phyloP scores from a whole-genome alignment of 2,113 vertebrate species.

The Zosterops hypoxanthus region DNA sequence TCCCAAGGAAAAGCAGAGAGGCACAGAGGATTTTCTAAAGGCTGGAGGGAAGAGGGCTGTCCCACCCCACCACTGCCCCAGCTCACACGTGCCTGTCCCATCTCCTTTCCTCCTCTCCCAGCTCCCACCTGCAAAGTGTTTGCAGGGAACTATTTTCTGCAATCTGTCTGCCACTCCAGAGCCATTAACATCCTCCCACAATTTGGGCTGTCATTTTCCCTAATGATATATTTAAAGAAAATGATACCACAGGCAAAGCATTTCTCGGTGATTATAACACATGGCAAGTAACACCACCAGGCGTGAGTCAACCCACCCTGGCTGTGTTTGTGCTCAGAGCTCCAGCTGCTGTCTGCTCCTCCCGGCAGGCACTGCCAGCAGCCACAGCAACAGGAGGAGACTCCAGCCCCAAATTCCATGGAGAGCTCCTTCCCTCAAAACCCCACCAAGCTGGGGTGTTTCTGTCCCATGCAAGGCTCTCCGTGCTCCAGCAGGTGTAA shows the following conservation, averaged over 20 bases:
- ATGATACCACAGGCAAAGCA: slow-evolving; percentile 55
- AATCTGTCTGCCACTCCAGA: slow-evolving; percentile 38
- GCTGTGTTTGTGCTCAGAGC: not conserved
- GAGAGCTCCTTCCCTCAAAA: not conserved
- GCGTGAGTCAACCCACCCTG: slow-evolving; percentile 6
- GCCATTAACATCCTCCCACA: slow-evolving; percentile 54
- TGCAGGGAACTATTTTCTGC: slow-evolving; percentile 14
- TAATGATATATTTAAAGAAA: slow-evolving; percentile 67
- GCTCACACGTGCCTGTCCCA: fast-evolving
- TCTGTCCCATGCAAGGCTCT: fast-evolving
- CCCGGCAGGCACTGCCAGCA: not conserved
- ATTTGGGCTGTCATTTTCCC: slow-evolving; percentile 55
- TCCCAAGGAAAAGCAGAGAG: not conserved
- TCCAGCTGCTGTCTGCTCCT: slow-evolving; percentile 12
- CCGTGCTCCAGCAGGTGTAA: not conserved
- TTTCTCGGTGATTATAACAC: slow-evolving; percentile 15
- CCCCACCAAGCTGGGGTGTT: not conserved
- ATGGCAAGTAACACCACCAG: not conserved
- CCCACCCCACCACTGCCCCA: not conserved
- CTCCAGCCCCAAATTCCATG: not conserved
- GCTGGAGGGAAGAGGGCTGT: not conserved
- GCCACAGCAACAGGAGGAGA: not conserved
- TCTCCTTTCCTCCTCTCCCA: not conserved
- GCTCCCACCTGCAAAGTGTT: not conserved
- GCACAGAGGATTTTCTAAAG: not conserved